Conservation (phyloP, 2,888 invertebrate genomes). For the Hipparchia semele region DNA sequence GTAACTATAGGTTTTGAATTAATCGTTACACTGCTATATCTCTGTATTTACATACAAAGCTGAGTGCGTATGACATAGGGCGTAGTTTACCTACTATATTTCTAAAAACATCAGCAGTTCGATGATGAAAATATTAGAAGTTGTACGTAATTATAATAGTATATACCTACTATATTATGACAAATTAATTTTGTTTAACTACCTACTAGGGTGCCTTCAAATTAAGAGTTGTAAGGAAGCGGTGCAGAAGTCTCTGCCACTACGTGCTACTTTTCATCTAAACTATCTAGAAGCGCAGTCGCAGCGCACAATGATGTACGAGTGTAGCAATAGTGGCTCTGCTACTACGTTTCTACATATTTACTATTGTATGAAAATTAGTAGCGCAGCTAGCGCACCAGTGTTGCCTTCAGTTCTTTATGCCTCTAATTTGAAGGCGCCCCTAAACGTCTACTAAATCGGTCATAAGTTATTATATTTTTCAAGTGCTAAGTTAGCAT, state of each 20-base stretch:
- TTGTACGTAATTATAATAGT: background rate
- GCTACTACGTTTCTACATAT: too few relatives aligned
- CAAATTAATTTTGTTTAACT: background rate
- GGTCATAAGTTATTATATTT: background rate
- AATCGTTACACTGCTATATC: slow-evolving; percentile 37
- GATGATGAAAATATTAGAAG: slow-evolving; percentile 16
- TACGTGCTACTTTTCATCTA: too few relatives aligned
- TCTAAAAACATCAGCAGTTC: slow-evolving; percentile 13
- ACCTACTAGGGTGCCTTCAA: too few relatives aligned
- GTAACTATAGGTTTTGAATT: slow-evolving; percentile 31
- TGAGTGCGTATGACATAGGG: slow-evolving; percentile 35
- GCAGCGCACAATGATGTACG: too few relatives aligned
- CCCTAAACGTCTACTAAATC: background rate
- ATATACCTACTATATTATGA: background rate
- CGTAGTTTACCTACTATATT: background rate
- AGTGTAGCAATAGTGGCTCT: too few relatives aligned
- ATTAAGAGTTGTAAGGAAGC: too few relatives aligned
- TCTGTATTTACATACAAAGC: slow-evolving; percentile 43
- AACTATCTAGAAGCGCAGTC: too few relatives aligned
- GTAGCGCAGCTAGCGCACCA: too few relatives aligned
- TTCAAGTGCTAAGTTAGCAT: background rate
- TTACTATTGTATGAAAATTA: too few relatives aligned
- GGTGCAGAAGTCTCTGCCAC: too few relatives aligned
- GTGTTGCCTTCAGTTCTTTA: too few relatives aligned
- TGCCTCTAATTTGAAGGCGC: too few relatives aligned